Evolutionary conservation across 1,140 invertebrate species (phyloP), one percentile per base, ranked within the genome.

Genomic region (Capitella teleta): DNA sequence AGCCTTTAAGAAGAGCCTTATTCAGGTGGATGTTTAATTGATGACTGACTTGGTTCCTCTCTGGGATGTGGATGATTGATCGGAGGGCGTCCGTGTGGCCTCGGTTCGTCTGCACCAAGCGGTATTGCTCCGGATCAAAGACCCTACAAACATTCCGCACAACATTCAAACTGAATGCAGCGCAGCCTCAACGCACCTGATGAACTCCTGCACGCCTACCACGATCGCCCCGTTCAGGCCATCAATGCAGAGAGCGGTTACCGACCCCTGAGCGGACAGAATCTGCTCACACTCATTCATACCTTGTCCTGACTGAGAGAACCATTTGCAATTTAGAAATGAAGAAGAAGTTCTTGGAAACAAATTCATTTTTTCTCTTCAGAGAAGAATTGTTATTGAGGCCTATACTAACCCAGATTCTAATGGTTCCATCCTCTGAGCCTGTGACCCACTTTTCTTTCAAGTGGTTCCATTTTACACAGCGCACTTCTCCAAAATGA

Each of bases 331-430:
- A n/a, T n/a, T n/a, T n/a, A n/a, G n/a, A n/a, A n/a, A n/a, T n/a
- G n/a, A n/a, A n/a, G n/a, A n/a, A n/a, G n/a, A n/a, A n/a, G n/a
- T n/a, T n/a, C n/a, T n/a, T n/a, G n/a, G n/a, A n/a, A n/a, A n/a
- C n/a, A n/a, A n/a, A n/a, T n/a, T n/a, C n/a, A 45, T n/a, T n/a
- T n/a, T n/a, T 34, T n/a, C 10, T 34, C 10, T n/a, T n/a, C n/a
- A n/a, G n/a, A n/a, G n/a, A n/a, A n/a, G n/a, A n/a, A n/a, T n/a
- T n/a, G n/a, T n/a, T n/a, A n/a, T n/a, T n/a, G n/a, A n/a, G n/a
- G n/a, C n/a, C n/a, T n/a, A n/a, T n/a, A n/a, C n/a, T n/a, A n/a
- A 69, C 68, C 70, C 70, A 72, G 25, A 72, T 67, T 36, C 67
- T 57, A 18, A 72, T 61, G 18, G 67, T 71, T 14, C 59, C 62